Conservation (phyloP, 2,888 invertebrate species). For the Pachycephus smyrnensis region DNA sequence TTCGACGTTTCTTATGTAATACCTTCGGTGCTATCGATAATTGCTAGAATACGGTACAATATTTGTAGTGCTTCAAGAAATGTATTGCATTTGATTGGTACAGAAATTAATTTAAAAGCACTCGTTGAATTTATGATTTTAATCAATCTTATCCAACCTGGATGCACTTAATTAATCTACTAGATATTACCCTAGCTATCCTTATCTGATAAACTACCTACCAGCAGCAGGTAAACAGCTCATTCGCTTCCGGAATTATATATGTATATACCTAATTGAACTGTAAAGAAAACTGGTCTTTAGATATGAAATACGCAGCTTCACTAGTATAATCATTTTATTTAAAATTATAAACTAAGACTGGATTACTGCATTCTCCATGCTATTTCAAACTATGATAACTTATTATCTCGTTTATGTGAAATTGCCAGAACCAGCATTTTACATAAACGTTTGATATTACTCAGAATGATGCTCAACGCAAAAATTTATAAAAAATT, state of each 20-base stretch:
- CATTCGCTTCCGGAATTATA: neutral
- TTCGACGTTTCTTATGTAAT: neutral
- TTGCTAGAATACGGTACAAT: neutral
- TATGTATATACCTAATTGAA: no score
- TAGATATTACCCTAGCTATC: neutral
- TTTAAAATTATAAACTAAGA: neutral
- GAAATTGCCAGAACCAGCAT: neutral
- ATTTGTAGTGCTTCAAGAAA: neutral
- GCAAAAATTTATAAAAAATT: neutral
- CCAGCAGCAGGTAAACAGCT: neutral
- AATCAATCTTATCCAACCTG: neutral
- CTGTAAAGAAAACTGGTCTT: neutral
- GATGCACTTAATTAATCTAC: neutral
- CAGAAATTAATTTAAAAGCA: neutral
- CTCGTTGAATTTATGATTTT: neutral
- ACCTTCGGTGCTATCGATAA: neutral
- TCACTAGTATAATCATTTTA: neutral
- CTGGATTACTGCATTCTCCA: neutral
- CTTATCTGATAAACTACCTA: neutral
- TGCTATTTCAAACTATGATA: neutral
- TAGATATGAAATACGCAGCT: neutral
- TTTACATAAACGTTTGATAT: neutral
- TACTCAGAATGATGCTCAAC: neutral
- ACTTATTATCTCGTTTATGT: neutral
- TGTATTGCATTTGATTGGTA: neutral